Base-by-base conservation (phyloP, 1,140 invertebrate species). In the Latrodectus geometricus region DNA sequence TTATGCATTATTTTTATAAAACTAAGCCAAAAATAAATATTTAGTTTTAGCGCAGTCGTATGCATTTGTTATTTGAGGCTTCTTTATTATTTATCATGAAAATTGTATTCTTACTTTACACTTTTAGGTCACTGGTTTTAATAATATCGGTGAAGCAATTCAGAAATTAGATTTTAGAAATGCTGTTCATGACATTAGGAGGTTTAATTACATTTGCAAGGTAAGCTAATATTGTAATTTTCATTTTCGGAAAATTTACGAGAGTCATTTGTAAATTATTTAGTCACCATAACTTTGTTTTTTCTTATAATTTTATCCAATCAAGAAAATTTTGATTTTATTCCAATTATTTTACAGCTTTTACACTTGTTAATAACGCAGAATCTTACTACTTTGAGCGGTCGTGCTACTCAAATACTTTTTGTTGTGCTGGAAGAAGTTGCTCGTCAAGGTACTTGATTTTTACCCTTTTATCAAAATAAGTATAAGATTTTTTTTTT, bases 201-300 rank as follows among this genome's bases (percentile, higher is more conserved):
- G 98, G 78, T 99, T 99, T 91, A 98, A 98, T 91, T 99, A 99
- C 91, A 97, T 99, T 89, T 97, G 96, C 90, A 97, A 97, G 90
- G 93, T 93, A 89, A 88, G 69, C 15, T 23, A 54, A 48, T 12
- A 20, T 14, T 17, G 23, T 35, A 3, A 35, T 35, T 5, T 35
- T 5, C 35, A 35, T 35, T 5, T 35, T 35, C 5, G 35, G 35
- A 35, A 35, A 35, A 35, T 35, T 35, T 35, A 35, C 35, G 1
- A 35, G 5, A 5, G 35, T 35, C 5, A 35, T 35, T 35, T 3
- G 35, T 35, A 3, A 3, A 35, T 35, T 3, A 3, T 35, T 35
- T 35, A 35, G 5, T 3, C 5, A 35, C 2, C 35, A 35, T 35
- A 1, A 35, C 35, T 35, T 35, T 35, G 35, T 35, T 35, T 35